Base-by-base conservation (phyloP, 2,888 invertebrate genomes). In the Ectemnius lituratus region DNA sequence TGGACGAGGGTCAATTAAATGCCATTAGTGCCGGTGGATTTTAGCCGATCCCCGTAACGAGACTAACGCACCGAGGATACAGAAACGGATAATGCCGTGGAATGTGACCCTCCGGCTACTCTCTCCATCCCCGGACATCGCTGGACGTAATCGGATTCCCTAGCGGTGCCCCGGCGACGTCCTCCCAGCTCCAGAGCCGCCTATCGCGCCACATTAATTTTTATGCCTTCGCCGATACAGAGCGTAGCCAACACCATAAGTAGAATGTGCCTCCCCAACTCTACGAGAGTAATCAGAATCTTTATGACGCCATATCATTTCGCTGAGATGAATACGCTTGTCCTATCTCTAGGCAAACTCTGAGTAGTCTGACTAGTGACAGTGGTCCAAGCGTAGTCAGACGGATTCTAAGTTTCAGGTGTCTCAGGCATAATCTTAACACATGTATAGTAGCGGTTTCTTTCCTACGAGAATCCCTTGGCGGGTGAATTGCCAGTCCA, bases 1-100 rank as follows among this genome's bases (percentile, higher is more conserved):
- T 58, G 81, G 80, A 82, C 81, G 81, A 82, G 84, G 86, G 83
- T 85, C 85, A 85, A 84, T 82, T 82, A 84, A 85, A 81, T 71
- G 79, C 80, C 80, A 86, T 86, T 86, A 86, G 76, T 79, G 72
- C 52, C 63, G 76, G 66, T 84, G 80, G 85, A 85, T 81, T 82
- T 82, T 77, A 65, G 78, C 68, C 76, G 70, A 82, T 81, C 74
- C 78, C 69, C 65, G 62, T 81, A 80, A 81, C 80, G 76, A 81
- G 47, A 62, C 69, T 73, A 75, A 79, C 79, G 62, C 76, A 59
- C 75, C 62, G 58, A 79, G 76, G 70, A 82, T 72, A 75, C 59
- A 28, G 67, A 70, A 73, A 73, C 70, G 75, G 73, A 73, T 79
- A 75, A 79, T 73, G 65, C 62, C 28, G 45, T 37, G 37, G 37